These are phyloP conservation scores for Halcyon leucocephala DNA, from an alignment of 2,797 vertebrate genomes.

Conservation along the genomic window DNA sequence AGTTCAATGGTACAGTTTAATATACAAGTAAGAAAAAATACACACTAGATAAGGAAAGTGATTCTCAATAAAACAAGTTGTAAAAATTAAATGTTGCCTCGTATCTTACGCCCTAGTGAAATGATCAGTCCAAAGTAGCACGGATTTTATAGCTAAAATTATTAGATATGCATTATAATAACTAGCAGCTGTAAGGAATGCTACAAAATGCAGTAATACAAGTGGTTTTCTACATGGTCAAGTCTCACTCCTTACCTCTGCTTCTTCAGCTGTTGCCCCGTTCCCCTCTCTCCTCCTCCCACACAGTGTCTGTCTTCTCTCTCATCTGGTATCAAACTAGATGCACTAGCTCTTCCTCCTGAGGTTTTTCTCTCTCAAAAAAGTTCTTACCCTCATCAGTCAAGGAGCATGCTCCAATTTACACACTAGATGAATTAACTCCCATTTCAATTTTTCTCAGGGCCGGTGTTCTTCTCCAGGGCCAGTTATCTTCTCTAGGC, in stretches of 20 bases:
- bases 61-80: background rate
- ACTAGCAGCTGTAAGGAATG: background rate
- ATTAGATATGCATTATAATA: background rate
- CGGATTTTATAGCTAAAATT: background rate
- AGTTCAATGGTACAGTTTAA: background rate
- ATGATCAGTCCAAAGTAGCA: background rate
- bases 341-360: slow-evolving; percentile 19
- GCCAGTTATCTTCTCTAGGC: background rate
- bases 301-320: background rate
- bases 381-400: background rate
- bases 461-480: background rate
- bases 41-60: background rate
- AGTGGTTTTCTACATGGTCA: background rate
- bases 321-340: slow-evolving; percentile 31
- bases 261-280: slow-evolving; percentile 42
- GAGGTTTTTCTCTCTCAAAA: background rate
- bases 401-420: slow-evolving; percentile 45
- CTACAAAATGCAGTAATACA: background rate
- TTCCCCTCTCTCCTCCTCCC: slow-evolving; percentile 40
- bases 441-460: background rate
- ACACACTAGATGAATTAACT: background rate
- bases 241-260: slow-evolving; percentile 40
- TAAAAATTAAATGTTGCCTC: background rate
- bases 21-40: background rate
- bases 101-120: background rate